Evolutionary conservation across 2,113 vertebrate species (phyloP), one percentile per base, ranked within the genome.

Genomic region (Cinclus cinclus): DNA sequence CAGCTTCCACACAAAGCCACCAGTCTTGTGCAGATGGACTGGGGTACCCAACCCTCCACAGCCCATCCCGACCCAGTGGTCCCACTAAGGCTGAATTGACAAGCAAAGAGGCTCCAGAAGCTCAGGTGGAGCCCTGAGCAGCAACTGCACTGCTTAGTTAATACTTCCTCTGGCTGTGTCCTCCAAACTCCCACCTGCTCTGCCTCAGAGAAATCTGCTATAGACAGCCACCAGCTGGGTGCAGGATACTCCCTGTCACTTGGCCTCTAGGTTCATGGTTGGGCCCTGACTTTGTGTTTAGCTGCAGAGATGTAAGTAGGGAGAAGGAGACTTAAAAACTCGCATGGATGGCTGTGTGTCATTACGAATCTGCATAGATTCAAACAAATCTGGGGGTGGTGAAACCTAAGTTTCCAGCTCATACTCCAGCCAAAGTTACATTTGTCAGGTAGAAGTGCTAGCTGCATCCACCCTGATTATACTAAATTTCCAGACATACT

Each of bases 401-500:
- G 75, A 90, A 64, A 90, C 9, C 10, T 35, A 71, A 60, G 11
- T 39, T 95, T 71, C 44, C 49, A 63, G 58, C 41, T 95, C 82
- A 59, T 37, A 82, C 47, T 76, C 28, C 37, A 73, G 17, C 9
- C 4, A 3, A 80, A 88, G 27, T 30, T 62, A 21, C 20, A 62
- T 31, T 64, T 60, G 13, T 47, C 70, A 58, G n/a, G 28, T 85
- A 64, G 56, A 78, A 87, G 41, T 47, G 23, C 50, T 63, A 71
- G 31, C 44, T 76, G 53, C 1, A 6, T 63, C 58, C 76, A 65
- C n/a, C 20, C 71, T 42, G 18, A 69, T 53, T 79, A 90, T 83
- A 59, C 11, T 79, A 27, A 79, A 92, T 77, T 83, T 58, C 13
- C 46, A 80, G 46, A n/a, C 7, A 23, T 21, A 84, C 5, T 37